Evolutionary conservation across 2,797 vertebrate species (phyloP).

Genomic region (Pampus argenteus): DNA sequence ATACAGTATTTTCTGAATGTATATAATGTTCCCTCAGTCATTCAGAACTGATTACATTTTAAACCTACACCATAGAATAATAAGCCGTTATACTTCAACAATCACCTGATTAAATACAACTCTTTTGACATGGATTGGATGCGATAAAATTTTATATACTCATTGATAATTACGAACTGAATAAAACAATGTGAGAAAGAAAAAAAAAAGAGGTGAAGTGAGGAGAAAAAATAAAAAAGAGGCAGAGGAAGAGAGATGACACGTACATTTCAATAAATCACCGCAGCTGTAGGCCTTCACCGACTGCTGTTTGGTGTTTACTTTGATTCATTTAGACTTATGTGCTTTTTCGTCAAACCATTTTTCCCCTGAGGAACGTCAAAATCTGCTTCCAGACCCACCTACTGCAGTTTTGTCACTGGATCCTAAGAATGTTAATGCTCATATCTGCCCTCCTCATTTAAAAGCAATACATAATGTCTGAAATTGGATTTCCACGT

Average conservation of each 20-base stretch:
- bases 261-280: slow-evolving; percentile 45
- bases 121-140: background rate
- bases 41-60: background rate
- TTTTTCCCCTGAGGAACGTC: slow-evolving; percentile 19
- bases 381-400: slow-evolving; percentile 7
- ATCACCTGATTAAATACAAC: slow-evolving; percentile 3
- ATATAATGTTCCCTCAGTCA: slow-evolving; percentile 1
- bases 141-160: slow-evolving; percentile 18
- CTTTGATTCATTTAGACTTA: slow-evolving; percentile 32
- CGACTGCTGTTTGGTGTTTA: slow-evolving; percentile 16
- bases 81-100: background rate
- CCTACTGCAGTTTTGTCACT: slow-evolving; percentile 5
- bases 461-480: slow-evolving; percentile 20
- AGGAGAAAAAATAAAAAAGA: slow-evolving; percentile 29
- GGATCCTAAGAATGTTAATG: slow-evolving; percentile 12
- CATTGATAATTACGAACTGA: slow-evolving; percentile 9
- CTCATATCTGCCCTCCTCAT: background rate
- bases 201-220: slow-evolving; percentile 18
- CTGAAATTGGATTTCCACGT: slow-evolving; percentile 31
- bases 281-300: slow-evolving; percentile 21
- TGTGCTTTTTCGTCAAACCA: slow-evolving; percentile 1
- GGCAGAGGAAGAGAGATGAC: slow-evolving; percentile 32
- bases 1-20: too few relatives aligned
- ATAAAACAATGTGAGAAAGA: slow-evolving; percentile 4
- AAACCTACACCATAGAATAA: too few relatives aligned